Evolutionary conservation across 2,113 vertebrate species (phyloP).

Genomic region (Cochlearius cochlearius): DNA sequence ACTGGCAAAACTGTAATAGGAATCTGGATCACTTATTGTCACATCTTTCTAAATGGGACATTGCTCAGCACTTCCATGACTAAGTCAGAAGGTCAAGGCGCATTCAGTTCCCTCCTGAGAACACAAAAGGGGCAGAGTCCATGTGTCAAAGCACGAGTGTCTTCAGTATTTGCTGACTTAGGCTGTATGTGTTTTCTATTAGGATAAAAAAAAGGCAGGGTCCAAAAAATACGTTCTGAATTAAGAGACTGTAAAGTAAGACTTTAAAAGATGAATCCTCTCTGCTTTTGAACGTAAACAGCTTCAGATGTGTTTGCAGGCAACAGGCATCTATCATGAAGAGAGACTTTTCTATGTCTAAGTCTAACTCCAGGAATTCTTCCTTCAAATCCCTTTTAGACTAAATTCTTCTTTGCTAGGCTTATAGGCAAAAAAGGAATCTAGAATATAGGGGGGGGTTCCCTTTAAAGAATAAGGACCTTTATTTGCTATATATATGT

Average conservation of each 20-base stretch:
- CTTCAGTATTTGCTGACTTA: neutral
- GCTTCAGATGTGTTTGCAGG: neutral
- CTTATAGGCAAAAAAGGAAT: neutral
- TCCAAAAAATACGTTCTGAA: neutral
- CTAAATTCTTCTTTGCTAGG: neutral
- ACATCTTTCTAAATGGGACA: constrained; percentile 12
- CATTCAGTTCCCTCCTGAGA: neutral
- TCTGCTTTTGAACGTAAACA: neutral
- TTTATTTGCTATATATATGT: neutral
- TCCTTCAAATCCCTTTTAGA: neutral
- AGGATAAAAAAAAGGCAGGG: neutral
- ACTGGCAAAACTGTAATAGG: constrained; percentile 21
- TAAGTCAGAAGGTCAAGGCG: constrained; percentile 11
- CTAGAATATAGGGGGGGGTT: neutral
- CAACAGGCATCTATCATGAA: neutral
- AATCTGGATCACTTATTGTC: constrained; percentile 15
- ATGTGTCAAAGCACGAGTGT: neutral
- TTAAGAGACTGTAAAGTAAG: neutral
- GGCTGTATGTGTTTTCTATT: neutral
- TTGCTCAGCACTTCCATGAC: constrained; percentile 20
- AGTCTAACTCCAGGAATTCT: neutral
- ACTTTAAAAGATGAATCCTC: neutral
- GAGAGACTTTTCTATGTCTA: neutral
- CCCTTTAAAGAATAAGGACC: neutral
- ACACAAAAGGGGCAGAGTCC: neutral